Base-by-base conservation (phyloP, 2,888 invertebrate species). In the Hofmannophila pseudospretella region DNA sequence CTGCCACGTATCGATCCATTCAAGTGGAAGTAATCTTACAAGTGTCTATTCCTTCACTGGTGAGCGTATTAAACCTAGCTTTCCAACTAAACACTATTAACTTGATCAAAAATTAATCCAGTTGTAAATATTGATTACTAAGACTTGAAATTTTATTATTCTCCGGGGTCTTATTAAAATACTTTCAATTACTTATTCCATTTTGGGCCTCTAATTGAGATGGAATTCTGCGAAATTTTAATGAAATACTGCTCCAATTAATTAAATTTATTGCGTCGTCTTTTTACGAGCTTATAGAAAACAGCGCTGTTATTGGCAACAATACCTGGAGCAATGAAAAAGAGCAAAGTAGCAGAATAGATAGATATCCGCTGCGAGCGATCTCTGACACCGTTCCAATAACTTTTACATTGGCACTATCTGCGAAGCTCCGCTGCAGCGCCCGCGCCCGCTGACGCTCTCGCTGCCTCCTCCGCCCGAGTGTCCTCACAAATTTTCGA, bases 311-410 rank as follows among this genome's bases (percentile, higher is more conserved):
- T 42, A 45, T 42, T 47, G 38, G 44, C 40, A 47, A 48, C 44
- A 48, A 48, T 49, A 39, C 34, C 26, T 40, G 36, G 42, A 30
- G 37, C 49, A 44, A 47, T 54, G 56, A 60, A 66, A 58, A 51
- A 68, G 66, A 59, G 62, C 58, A 61, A 58, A 3, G 16, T 16
- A 5, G 16, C 16, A 16, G 5, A 16, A 16, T 67, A 69, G 72
- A 69, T 68, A 72, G 67, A 67, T 69, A 71, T 70, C 69, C 71
- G 58, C 55, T 62, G 54, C 65, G 52, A 67, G 58, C 75, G 73
- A 74, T 80, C 74, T 72, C 70, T 80, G 82, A 79, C 79, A 75
- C 64, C 66, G 70, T 73, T 77, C 79, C 80, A 81, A 81, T 81
- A 84, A 80, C 61, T 80, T 76, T 76, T 78, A 77, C 74, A 67